Evolutionary conservation across 2,113 vertebrate genomes (phyloP).

Genomic region (Drymodes brunneopygia): DNA sequence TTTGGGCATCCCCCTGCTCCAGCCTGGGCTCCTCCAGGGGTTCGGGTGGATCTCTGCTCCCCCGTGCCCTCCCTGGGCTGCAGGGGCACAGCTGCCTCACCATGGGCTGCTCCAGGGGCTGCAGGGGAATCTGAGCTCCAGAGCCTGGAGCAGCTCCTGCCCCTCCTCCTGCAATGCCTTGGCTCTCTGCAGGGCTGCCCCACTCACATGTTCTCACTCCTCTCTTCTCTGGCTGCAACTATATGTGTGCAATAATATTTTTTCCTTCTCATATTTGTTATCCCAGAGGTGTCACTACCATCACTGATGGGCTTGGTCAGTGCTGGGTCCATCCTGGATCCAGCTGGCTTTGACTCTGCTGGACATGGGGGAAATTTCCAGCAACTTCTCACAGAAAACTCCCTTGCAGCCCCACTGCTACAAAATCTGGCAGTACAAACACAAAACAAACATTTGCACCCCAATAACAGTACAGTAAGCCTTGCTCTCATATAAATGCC

Average conservation of each 20-base stretch:
- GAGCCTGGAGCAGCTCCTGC: background rate
- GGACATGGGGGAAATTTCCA: no score
- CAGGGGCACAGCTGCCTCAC: background rate
- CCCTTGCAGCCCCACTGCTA: no score
- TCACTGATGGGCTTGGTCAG: background rate
- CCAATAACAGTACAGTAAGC: background rate
- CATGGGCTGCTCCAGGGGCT: background rate
- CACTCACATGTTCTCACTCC: accelerated
- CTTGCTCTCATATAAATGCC: background rate
- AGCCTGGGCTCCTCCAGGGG: background rate
- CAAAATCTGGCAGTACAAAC: background rate
- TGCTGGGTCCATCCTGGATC: background rate
- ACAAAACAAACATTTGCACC: no score
- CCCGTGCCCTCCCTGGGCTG: background rate
- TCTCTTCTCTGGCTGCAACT: background rate
- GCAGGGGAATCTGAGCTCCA: background rate
- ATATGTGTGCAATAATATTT: no score
- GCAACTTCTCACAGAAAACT: background rate
- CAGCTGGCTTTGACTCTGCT: background rate
- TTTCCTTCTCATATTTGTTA: background rate
- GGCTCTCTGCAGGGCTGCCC: background rate
- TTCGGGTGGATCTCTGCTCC: background rate
- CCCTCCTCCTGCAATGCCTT: background rate
- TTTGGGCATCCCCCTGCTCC: background rate
- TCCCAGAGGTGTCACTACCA: no score